phyloP scores from a whole-genome alignment of 2,888 invertebrate species.

The Zygothrica quintamaculata region DNA sequence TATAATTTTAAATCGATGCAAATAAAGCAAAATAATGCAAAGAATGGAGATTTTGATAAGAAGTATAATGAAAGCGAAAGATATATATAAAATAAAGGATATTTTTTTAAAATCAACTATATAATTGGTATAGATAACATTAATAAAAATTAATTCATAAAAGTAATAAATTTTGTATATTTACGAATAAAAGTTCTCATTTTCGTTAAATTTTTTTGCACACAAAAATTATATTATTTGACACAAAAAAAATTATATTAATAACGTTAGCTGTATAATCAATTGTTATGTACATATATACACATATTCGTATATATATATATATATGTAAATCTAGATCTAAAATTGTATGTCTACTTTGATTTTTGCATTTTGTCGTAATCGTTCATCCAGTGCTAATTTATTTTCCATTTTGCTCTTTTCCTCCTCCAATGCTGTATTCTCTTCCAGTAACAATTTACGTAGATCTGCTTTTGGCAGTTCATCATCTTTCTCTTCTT shows the following conservation, averaged over 20 bases:
- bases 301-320: slow-evolving; percentile 3
- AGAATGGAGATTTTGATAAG: no score
- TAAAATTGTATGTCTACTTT: slow-evolving; percentile 70
- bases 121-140: no score
- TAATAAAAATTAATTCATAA: slow-evolving; percentile 23
- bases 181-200: slow-evolving; percentile 20
- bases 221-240: slow-evolving; percentile 29
- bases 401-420: slow-evolving; percentile 20
- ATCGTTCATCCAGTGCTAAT: slow-evolving; percentile 55
- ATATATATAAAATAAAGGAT: no score
- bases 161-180: slow-evolving; percentile 48
- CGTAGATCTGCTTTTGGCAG: slow-evolving; percentile 36
- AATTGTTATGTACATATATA: slow-evolving; percentile 1
- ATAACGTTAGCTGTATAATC: slow-evolving; percentile 26
- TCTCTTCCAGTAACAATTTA: slow-evolving; percentile 65
- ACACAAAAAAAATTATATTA: slow-evolving; percentile 56
- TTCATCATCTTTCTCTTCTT: slow-evolving; percentile 31
- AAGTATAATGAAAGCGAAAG: no score
- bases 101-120: no score
- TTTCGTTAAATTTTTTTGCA: slow-evolving; percentile 9
- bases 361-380: slow-evolving; percentile 62
- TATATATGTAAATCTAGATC: slow-evolving; percentile 25
- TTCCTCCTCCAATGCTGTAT: slow-evolving; percentile 35
- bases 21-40: no score
- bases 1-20: no score